phyloP scores from a whole-genome alignment of 2,888 invertebrate species.

The Hoplodrina blanda region DNA sequence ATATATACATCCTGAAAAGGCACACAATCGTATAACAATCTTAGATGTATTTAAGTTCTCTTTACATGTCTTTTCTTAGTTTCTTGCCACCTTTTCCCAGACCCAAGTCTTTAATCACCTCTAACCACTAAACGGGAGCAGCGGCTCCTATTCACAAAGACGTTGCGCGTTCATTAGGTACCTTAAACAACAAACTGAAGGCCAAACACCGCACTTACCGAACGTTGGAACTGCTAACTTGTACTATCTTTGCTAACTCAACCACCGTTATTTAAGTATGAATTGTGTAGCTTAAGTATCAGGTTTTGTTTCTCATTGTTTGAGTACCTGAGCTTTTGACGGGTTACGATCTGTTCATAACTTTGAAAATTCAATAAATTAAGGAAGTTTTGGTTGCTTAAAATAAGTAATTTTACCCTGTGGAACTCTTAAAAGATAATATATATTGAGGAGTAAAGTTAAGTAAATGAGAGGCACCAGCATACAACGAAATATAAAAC shows the following conservation, averaged over 20 bases:
- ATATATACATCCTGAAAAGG: not conserved
- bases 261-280: constrained; percentile 64
- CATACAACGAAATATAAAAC: not conserved
- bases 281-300: constrained; percentile 58
- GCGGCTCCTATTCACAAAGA: constrained; percentile 40
- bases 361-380: constrained; percentile 30
- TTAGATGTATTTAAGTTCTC: not conserved
- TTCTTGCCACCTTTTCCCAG: not conserved
- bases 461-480: not conserved
- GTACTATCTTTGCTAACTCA: constrained; percentile 54
- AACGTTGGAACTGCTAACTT: constrained; percentile 48
- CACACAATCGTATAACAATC: too few species aligned
- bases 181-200: constrained; percentile 45
- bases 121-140: constrained; percentile 31
- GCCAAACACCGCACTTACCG: constrained; percentile 49
- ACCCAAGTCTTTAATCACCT: constrained; percentile 30
- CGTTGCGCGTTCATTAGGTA: constrained; percentile 46
- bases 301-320: constrained; percentile 45
- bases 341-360: constrained; percentile 32
- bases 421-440: not conserved
- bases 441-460: not conserved
- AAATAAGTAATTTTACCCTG: not conserved
- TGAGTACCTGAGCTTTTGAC: constrained; percentile 36
- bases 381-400: constrained; percentile 1
- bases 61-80: not conserved